Base-by-base conservation (phyloP, 2,888 invertebrate species). In the Meteorus cinctellus region DNA sequence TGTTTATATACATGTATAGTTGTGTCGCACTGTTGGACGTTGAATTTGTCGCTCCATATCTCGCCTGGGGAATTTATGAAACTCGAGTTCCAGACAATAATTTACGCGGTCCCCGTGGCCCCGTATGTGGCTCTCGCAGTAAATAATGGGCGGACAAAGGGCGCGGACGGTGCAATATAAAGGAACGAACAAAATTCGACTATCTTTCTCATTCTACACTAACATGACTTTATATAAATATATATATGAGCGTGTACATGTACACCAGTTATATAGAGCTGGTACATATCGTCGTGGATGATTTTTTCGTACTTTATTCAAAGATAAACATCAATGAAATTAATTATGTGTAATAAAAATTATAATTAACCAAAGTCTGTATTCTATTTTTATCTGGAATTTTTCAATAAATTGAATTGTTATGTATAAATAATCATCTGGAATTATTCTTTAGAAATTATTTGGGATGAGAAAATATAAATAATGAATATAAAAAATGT, bases 31-130 rank as follows among this genome's bases (percentile, higher is more conserved):
- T 36, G 16, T 27, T n/a, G 63, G 63, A 72, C 63, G 48, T 62
- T 84, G 84, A 86, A 86, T 86, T 86, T 86, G 86, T 85, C 86
- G 86, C 85, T 86, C 86, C 85, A 86, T 86, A 86, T 86, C 86
- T 85, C 82, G 83, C 81, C 81, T 51, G 19, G 72, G 79, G 81
- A 85, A 86, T 86, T 86, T 86, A 86, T 86, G 86, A 85, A 85
- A 85, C 82, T 82, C 83, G 81, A 79, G 81, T 80, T 55, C 66
- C 80, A 81, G 79, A 83, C 80, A 85, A 55, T 86, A 86, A 86
- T 85, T 86, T 84, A 86, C 86, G 79, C 82, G 81, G 65, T 66
- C 72, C 63, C 72, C 72, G 72, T 72, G 72, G 72, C 72, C 72
- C 63, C 72, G 29, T 24, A 55, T 55, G 63, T 72, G 63, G 72